Percentiles rank a stretch among this genome's conserved stretches.
These are phyloP conservation scores for Zaprionus africanus DNA, from an alignment of 1,140 invertebrate genomes.

Conservation along the genomic window DNA sequence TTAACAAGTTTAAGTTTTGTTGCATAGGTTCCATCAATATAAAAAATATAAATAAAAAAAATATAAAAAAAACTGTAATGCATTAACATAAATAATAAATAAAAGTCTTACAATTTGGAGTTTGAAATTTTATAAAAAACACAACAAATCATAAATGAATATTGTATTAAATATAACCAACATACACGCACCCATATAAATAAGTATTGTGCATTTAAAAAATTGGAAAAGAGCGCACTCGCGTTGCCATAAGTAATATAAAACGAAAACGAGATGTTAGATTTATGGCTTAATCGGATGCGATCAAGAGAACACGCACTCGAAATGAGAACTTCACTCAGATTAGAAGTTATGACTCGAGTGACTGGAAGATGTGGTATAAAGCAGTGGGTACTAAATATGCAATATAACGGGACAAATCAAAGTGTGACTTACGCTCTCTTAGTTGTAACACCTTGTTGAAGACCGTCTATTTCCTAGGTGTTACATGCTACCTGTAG, in stretches of 20 bases:
- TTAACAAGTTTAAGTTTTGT: too few relatives aligned
- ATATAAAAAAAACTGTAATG: too few relatives aligned
- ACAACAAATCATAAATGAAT: neutral
- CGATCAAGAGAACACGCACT: conserved; percentile 17
- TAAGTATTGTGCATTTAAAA: neutral
- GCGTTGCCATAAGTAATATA: conserved; percentile 7
- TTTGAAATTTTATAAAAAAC: too few relatives aligned
- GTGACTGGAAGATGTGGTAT: neutral
- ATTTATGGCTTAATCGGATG: conserved; percentile 18
- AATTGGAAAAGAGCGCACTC: neutral
- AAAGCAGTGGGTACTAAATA: neutral
- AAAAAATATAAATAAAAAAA: too few relatives aligned
- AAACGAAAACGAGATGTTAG: conserved; percentile 1
- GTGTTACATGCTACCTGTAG: conserved; percentile 2
- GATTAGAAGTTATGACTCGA: conserved; percentile 5
- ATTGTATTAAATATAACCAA: neutral
- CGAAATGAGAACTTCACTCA: neutral
- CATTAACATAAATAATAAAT: neutral
- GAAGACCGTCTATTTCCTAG: neutral
- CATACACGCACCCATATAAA: neutral
- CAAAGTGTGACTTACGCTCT: neutral
- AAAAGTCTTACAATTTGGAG: neutral
- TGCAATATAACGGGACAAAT: neutral
- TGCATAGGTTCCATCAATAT: too few relatives aligned
- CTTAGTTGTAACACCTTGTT: neutral